These are phyloP conservation scores for Geopemphigus sp. DNA, from an alignment of 1,140 invertebrate genomes.

Conservation along the genomic window DNA sequence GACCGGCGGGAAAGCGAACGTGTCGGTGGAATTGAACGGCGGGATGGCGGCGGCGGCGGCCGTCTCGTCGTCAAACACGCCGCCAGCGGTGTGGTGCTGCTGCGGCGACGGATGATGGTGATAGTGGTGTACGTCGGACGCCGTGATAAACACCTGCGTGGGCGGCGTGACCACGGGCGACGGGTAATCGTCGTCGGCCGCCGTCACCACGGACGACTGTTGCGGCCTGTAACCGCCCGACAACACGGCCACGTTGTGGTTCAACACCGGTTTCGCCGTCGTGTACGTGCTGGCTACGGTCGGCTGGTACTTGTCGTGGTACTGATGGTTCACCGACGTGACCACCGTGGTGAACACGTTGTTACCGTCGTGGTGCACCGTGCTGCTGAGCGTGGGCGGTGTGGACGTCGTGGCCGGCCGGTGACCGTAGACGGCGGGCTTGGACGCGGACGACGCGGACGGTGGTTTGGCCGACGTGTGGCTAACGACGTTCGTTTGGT, in stretches of 20 bases:
- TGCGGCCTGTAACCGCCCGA: slow-evolving; percentile 7
- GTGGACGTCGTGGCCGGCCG: background rate
- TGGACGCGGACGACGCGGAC: background rate
- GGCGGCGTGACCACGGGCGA: background rate
- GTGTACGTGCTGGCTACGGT: background rate
- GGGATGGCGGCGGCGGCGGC: slow-evolving; percentile 55
- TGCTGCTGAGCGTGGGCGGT: background rate
- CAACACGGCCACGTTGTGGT: background rate
- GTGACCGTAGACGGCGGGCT: background rate
- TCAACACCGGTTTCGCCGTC: slow-evolving; percentile 47
- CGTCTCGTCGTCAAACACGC: background rate
- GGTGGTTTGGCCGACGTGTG: slow-evolving; percentile 5
- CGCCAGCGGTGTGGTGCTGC: background rate
- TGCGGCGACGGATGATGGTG: slow-evolving; percentile 6
- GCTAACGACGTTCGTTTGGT: background rate
- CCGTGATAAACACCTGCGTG: slow-evolving; percentile 14
- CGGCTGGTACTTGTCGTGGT: slow-evolving; percentile 24
- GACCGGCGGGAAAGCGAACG: slow-evolving; percentile 78
- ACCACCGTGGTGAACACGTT: slow-evolving; percentile 23
- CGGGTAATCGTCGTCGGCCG: background rate
- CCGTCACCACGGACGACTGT: too few relatives aligned
- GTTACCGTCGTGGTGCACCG: background rate
- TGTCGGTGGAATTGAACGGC: slow-evolving; percentile 59
- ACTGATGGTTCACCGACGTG: slow-evolving; percentile 23
- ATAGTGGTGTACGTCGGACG: background rate